Conservation (phyloP, 2,888 invertebrate genomes). For the Liodrosophila aerea region DNA sequence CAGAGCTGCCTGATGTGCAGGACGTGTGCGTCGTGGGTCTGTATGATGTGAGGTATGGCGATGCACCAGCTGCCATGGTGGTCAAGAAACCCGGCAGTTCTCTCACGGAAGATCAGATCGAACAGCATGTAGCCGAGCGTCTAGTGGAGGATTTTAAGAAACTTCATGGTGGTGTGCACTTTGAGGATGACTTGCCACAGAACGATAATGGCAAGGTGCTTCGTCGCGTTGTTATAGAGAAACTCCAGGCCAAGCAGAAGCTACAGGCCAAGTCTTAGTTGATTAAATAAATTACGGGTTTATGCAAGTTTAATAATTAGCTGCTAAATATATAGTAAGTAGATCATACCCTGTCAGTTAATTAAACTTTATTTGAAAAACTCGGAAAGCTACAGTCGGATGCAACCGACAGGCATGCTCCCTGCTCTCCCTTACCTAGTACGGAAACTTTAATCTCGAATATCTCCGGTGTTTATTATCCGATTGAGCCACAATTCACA, state of each 20-base stretch:
- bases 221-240: no score
- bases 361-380: no score
- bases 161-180: slow-evolving; percentile 69
- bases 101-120: slow-evolving; percentile 47
- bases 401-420: no score
- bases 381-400: no score
- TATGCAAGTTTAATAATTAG: no score
- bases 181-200: slow-evolving; percentile 66
- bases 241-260: no score
- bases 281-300: slow-evolving; percentile 30
- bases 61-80: slow-evolving; percentile 75
- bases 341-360: no score
- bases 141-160: slow-evolving; percentile 57
- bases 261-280: slow-evolving; percentile 32
- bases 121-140: slow-evolving; percentile 58
- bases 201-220: slow-evolving; percentile 71
- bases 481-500: no score
- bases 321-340: no score
- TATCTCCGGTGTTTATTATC: no score
- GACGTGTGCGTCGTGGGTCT: slow-evolving; percentile 78
- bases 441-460: no score
- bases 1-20: slow-evolving; percentile 62
- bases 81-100: slow-evolving; percentile 45
- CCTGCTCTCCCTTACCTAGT: no score
- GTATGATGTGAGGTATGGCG: slow-evolving; percentile 62